A percentile compares a stretch with the other conserved stretches of the same genome.
Conservation (phyloP, 2,113 vertebrate species). For the Odontesthes bonariensis region DNA sequence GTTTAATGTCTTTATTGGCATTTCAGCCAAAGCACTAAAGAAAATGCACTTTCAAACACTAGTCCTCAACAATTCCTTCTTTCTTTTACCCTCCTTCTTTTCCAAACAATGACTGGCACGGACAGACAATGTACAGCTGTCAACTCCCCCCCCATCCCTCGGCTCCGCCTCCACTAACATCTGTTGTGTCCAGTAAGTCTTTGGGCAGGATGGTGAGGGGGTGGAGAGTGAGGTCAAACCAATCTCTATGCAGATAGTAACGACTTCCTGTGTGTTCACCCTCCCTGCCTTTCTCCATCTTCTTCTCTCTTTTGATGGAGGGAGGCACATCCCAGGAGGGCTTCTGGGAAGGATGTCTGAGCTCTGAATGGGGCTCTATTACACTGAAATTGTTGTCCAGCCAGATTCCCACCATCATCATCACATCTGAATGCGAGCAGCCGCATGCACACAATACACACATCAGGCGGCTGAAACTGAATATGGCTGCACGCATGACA, state of each 20-base stretch:
- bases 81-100: slow-evolving; percentile 9
- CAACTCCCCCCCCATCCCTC: slow-evolving; percentile 29
- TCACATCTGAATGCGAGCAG: slow-evolving; percentile 15
- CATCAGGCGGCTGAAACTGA: not conserved
- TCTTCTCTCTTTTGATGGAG: slow-evolving; percentile 37
- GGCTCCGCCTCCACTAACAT: slow-evolving; percentile 69
- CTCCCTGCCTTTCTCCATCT: slow-evolving; percentile 5
- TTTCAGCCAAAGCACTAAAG: slow-evolving; percentile 41
- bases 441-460: not conserved
- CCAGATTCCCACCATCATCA: slow-evolving; percentile 63
- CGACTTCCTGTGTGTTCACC: slow-evolving; percentile 69
- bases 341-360: slow-evolving; percentile 63
- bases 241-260: slow-evolving; percentile 69
- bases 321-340: slow-evolving; percentile 30
- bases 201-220: slow-evolving; percentile 43
- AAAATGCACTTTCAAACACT: slow-evolving; percentile 46
- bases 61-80: slow-evolving; percentile 19
- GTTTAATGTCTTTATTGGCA: slow-evolving; percentile 37
- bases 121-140: slow-evolving; percentile 76
- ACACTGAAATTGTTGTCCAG: slow-evolving; percentile 55
- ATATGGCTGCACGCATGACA: not conserved
- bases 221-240: slow-evolving; percentile 70
- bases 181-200: slow-evolving; percentile 71
- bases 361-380: slow-evolving; percentile 62
- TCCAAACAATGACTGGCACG: slow-evolving; percentile 53